A percentile compares a stretch with the other conserved stretches of the same genome.
These are phyloP conservation scores for Nemoura dubitans DNA, from an alignment of 2,888 invertebrate genomes.

Conservation along the genomic window DNA sequence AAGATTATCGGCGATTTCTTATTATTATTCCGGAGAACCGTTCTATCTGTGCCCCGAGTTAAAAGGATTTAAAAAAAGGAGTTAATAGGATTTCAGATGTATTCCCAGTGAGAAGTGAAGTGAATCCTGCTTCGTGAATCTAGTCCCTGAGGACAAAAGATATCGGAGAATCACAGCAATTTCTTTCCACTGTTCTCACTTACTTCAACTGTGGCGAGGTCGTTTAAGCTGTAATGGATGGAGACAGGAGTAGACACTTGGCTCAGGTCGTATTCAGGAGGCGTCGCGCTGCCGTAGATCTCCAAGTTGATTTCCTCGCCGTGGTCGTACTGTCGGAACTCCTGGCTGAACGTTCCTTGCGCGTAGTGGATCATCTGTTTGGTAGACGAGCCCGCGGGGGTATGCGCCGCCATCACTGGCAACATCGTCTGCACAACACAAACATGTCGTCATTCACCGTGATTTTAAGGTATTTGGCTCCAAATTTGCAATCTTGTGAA, in stretches of 20 bases:
- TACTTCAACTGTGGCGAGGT: slow-evolving; percentile 61
- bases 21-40: too few relatives aligned
- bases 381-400: slow-evolving; percentile 79
- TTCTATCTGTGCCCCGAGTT: too few relatives aligned
- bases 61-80: too few relatives aligned
- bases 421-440: slow-evolving; percentile 64
- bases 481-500: too few relatives aligned
- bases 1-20: too few relatives aligned
- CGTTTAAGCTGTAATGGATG: slow-evolving; percentile 58
- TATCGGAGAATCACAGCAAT: too few relatives aligned
- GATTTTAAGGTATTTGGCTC: too few relatives aligned
- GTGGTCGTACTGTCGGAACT: slow-evolving; percentile 47
- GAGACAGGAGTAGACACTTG: slow-evolving; percentile 58
- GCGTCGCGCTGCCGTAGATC: slow-evolving; percentile 40
- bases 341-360: slow-evolving; percentile 60
- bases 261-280: slow-evolving; percentile 45
- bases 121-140: too few relatives aligned
- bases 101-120: too few relatives aligned
- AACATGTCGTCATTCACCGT: background rate
- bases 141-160: too few relatives aligned
- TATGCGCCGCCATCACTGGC: slow-evolving; percentile 73
- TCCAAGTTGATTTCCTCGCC: slow-evolving; percentile 43
- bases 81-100: too few relatives aligned
- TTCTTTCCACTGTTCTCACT: background rate
- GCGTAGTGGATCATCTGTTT: slow-evolving; percentile 77